Percentiles rank a stretch among this genome's conserved stretches.
phyloP scores from a whole-genome alignment of 2,888 invertebrate species.

The Coelogynopora nodosa region DNA sequence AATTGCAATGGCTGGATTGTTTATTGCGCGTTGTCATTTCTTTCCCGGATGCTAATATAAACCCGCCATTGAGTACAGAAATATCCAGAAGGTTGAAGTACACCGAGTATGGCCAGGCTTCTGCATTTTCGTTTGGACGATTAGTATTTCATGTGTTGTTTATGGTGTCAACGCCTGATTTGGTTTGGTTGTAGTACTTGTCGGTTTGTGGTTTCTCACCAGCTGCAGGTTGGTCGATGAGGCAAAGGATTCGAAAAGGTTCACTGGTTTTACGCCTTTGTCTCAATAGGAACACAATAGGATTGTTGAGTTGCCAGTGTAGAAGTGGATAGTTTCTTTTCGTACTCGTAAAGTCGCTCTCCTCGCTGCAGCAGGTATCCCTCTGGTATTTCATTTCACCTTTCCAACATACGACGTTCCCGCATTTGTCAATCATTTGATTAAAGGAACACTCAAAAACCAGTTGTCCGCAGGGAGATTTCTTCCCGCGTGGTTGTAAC shows the following conservation, averaged over 20 bases:
- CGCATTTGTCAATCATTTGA: too few relatives aligned
- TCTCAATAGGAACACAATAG: background rate
- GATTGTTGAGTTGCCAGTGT: background rate
- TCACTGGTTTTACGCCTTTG: background rate
- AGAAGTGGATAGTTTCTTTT: background rate
- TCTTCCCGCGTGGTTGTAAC: too few relatives aligned
- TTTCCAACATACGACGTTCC: too few relatives aligned
- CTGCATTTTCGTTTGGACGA: background rate
- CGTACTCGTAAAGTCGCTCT: background rate
- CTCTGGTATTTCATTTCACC: too few relatives aligned
- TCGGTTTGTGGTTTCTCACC: background rate
- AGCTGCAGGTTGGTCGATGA: background rate
- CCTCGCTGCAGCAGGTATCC: too few relatives aligned
- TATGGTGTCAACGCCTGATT: background rate
- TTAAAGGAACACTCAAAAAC: too few relatives aligned
- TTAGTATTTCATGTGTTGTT: background rate
- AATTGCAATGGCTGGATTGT: background rate
- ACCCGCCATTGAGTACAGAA: background rate
- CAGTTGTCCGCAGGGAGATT: too few relatives aligned
- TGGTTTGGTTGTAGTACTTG: background rate
- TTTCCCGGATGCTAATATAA: too few relatives aligned
- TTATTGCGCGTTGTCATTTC: too few relatives aligned
- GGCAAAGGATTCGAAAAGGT: background rate
- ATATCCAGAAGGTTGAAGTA: background rate
- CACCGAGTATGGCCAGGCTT: background rate